phyloP scores from a whole-genome alignment of 2,888 invertebrate species.

The Dysmachus trigonus region DNA sequence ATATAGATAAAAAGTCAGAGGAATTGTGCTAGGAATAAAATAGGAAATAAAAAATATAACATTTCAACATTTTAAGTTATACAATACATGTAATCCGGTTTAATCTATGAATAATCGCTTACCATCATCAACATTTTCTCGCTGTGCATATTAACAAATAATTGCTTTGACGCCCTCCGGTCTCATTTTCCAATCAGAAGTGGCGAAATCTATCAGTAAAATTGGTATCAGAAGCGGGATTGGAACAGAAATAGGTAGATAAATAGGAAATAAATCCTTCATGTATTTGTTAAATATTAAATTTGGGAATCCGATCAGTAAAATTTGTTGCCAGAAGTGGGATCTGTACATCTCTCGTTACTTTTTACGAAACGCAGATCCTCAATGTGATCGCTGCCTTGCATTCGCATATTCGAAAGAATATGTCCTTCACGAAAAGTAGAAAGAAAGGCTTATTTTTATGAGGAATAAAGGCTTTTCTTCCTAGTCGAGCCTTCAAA shows the following conservation, averaged over 20 bases:
- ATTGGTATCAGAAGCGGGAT: background rate
- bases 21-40: background rate
- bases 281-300: too few species aligned
- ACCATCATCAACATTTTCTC: background rate
- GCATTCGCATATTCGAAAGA: too few species aligned
- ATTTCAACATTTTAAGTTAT: background rate
- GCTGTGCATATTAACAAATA: background rate
- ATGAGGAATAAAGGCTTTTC: too few species aligned
- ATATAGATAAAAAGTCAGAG: constrained; percentile 22
- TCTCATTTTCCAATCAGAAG: background rate
- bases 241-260: background rate
- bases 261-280: background rate
- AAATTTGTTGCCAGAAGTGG: background rate
- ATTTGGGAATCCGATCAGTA: background rate
- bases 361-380: too few species aligned
- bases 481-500: too few species aligned
- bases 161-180: too few species aligned
- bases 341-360: too few species aligned
- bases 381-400: too few species aligned
- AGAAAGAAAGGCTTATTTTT: too few species aligned
- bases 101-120: background rate
- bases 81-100: background rate
- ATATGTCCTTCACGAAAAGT: too few species aligned
- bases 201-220: background rate
- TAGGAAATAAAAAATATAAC: background rate